Percentiles rank a stretch among this genome's conserved stretches.
phyloP scores from a whole-genome alignment of 2,797 vertebrate genomes.

The Urocyon cinereoargenteus region DNA sequence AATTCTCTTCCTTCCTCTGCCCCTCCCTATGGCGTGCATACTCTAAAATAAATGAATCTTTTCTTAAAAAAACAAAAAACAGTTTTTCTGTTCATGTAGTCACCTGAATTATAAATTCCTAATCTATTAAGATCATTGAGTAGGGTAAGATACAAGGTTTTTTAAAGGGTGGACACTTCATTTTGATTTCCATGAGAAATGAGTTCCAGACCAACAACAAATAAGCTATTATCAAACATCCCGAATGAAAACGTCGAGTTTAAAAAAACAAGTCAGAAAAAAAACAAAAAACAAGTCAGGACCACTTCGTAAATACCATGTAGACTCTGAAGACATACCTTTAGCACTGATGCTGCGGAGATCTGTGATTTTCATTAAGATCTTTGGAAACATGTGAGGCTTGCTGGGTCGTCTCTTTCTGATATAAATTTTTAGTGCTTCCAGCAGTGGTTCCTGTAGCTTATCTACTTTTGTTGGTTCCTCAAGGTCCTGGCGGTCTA shows the following conservation, averaged over 20 bases:
- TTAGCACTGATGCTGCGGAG: conserved; percentile 98
- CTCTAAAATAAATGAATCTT: neutral
- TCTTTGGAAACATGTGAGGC: conserved; percentile 98
- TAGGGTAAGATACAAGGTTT: neutral
- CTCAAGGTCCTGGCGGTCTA: conserved; percentile 97
- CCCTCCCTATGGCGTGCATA: neutral
- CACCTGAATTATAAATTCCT: conserved; percentile 17
- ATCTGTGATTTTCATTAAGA: conserved; percentile 99
- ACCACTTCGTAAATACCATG: accelerated
- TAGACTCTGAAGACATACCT: conserved; percentile 87
- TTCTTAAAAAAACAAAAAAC: too few relatives aligned
- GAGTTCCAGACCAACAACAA: neutral
- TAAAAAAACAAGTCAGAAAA: neutral
- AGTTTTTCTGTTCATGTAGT: neutral
- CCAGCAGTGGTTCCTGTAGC: conserved; percentile 96
- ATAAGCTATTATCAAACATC: neutral
- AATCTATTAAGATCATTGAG: neutral
- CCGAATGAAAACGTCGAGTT: neutral
- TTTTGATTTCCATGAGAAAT: conserved; percentile 18
- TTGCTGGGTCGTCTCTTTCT: conserved; percentile 95
- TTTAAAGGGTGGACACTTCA: neutral
- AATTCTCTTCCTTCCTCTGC: neutral
- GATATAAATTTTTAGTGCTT: conserved; percentile 97
- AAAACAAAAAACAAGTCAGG: neutral
- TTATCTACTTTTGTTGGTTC: conserved; percentile 98